Evolutionary conservation across 37 sponge, comb jelly and placozoan species (phyloP).

Genomic region (Spongilla lacustris): DNA sequence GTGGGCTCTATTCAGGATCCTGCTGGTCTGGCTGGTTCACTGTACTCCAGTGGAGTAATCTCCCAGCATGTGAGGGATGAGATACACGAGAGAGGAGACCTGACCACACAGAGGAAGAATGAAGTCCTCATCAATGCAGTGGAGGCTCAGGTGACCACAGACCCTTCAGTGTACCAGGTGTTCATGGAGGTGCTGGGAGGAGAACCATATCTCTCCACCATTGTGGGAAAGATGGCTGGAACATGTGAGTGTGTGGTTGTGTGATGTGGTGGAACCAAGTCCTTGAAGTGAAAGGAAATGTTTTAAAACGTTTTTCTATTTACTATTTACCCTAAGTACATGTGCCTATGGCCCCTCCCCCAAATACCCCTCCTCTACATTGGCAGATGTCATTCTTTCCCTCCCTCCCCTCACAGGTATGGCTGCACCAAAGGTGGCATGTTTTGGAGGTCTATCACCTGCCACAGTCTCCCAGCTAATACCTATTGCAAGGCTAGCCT

Average conservation of each 20-base stretch:
- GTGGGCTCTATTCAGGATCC: background rate
- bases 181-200: background rate
- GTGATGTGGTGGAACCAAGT: no score
- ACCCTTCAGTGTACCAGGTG: background rate
- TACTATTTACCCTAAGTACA: no score
- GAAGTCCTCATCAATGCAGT: conserved; percentile 1
- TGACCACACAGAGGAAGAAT: background rate
- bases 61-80: background rate
- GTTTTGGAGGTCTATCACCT: background rate
- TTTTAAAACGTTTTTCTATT: no score
- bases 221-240: background rate
- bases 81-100: background rate
- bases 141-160: background rate
- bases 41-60: background rate
- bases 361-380: no score
- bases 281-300: no score
- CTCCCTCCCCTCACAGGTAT: background rate
- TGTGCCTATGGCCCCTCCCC: no score
- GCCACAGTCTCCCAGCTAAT: background rate
- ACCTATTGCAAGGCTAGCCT: background rate
- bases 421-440: background rate
- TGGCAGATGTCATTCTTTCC: background rate
- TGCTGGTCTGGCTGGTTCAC: background rate
- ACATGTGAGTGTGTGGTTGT: background rate
- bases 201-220: background rate